Conservation (phyloP, 2,797 vertebrate genomes). For the Neosalanx taihuensis region DNA sequence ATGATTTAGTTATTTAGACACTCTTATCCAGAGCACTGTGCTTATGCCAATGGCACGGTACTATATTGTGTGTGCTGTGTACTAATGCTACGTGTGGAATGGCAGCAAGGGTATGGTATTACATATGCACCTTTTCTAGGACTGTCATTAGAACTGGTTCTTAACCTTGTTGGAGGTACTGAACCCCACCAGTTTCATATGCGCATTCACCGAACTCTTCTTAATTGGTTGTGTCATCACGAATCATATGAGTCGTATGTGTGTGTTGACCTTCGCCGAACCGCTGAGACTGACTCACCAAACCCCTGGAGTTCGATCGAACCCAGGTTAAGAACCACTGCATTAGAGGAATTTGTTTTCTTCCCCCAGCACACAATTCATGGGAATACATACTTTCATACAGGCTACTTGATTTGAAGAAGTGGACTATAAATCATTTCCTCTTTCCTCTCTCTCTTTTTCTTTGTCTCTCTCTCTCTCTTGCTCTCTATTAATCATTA, state of each 20-base stretch:
- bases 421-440: conserved; percentile 18
- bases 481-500: conserved; percentile 27
- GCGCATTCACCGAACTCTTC: no score
- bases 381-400: not conserved
- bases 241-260: not conserved
- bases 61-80: conserved; percentile 16
- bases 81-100: no score
- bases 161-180: no score
- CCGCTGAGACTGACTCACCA: no score
- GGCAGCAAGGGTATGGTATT: no score
- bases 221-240: no score
- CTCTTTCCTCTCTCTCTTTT: conserved; percentile 17
- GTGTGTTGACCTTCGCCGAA: not conserved
- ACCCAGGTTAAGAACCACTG: not conserved
- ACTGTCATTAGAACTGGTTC: no score
- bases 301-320: no score
- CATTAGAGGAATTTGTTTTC: conserved; percentile 30
- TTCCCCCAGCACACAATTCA: conserved; percentile 5
- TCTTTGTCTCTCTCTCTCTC: conserved; percentile 20
- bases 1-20: conserved; percentile 7
- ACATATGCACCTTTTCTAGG: no score
- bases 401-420: conserved; percentile 6
- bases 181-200: no score
- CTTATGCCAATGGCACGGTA: conserved; percentile 41
- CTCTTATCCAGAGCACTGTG: conserved; percentile 5